These are phyloP conservation scores for Drosophila pseudoobscura DNA, from an alignment of 1,140 invertebrate genomes.

Conservation along the genomic window DNA sequence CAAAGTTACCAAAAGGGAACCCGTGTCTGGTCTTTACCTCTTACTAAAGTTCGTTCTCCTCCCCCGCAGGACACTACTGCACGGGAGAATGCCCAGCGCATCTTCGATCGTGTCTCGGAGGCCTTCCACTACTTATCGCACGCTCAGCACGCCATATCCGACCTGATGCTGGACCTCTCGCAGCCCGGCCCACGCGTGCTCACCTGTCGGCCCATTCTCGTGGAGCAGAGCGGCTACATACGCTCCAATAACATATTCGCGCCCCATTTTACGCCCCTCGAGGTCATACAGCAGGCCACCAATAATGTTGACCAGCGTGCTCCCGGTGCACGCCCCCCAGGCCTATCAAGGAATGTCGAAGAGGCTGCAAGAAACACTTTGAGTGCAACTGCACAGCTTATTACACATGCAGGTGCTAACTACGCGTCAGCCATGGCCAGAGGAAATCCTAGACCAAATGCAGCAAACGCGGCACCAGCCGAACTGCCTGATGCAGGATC, in stretches of 20 bases:
- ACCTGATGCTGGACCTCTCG: conserved; percentile 90
- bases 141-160: conserved; percentile 93
- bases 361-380: too few relatives aligned
- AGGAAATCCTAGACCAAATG: too few relatives aligned
- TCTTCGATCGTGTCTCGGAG: conserved; percentile 90
- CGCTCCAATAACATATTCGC: conserved; percentile 80
- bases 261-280: conserved; percentile 46
- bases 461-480: neutral
- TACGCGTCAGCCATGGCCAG: too few relatives aligned
- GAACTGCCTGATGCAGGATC: conserved; percentile 3
- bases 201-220: conserved; percentile 88
- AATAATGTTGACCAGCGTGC: neutral
- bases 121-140: conserved; percentile 93
- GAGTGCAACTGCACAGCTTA: too few relatives aligned
- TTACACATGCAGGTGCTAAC: too few relatives aligned
- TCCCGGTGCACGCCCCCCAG: neutral
- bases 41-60: neutral
- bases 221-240: conserved; percentile 87
- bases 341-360: neutral
- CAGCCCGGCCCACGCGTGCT: conserved; percentile 88
- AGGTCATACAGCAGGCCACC: conserved; percentile 19
- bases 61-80: conserved; percentile 82
- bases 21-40: neutral
- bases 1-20: neutral
- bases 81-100: conserved; percentile 85